Conservation (phyloP, 2,113 vertebrate species). For the Serilophus lunatus region DNA sequence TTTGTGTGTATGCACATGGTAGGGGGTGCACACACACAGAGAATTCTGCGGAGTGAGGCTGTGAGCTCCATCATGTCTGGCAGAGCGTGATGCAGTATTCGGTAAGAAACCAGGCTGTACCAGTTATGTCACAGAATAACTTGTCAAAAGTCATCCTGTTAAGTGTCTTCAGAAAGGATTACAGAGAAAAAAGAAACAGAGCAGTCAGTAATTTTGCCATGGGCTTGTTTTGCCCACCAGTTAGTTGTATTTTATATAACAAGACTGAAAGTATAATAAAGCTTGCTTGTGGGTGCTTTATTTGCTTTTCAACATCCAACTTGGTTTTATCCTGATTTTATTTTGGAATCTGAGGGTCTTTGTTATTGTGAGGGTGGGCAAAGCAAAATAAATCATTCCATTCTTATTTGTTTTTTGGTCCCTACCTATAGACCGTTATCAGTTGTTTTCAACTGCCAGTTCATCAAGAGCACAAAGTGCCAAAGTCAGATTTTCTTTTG, state of each 20-base stretch:
- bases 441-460: not conserved
- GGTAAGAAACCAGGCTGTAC: not conserved
- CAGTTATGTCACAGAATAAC: not conserved
- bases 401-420: not conserved
- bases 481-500: not conserved
- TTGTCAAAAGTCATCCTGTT: not conserved
- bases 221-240: not conserved
- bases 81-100: not conserved
- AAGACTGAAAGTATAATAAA: not conserved
- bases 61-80: rapidly evolving
- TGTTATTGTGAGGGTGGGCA: not conserved
- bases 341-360: not conserved
- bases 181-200: not conserved
- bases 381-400: not conserved
- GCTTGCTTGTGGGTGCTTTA: not conserved
- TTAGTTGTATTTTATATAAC: not conserved
- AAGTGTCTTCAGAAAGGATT: not conserved
- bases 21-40: rapidly evolving
- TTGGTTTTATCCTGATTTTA: not conserved
- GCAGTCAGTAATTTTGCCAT: not conserved
- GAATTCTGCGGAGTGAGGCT: not conserved
- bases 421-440: not conserved
- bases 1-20: rapidly evolving
- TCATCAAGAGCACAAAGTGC: not conserved
- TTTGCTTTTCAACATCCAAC: not conserved